These are phyloP conservation scores for Bugula neritina DNA, from an alignment of 2,888 invertebrate species.

Conservation along the genomic window DNA sequence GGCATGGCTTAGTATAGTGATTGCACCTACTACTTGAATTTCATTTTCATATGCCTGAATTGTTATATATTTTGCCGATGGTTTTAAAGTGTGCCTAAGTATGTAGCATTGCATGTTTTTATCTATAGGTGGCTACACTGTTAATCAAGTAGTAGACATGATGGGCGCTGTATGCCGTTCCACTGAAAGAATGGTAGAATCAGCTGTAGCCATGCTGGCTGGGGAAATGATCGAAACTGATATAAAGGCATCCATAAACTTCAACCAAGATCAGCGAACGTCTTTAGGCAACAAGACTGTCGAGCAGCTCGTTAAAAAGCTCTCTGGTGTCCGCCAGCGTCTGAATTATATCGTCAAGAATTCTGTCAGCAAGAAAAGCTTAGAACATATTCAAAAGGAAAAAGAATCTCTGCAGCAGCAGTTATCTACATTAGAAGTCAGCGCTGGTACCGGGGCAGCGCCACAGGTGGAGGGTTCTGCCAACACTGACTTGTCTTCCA, in stretches of 20 bases:
- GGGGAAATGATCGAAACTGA: constrained; percentile 25
- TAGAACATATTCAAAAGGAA: constrained; percentile 35
- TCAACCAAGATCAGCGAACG: constrained; percentile 9
- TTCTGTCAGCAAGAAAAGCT: neutral
- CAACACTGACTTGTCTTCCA: neutral
- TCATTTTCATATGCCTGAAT: too few species aligned
- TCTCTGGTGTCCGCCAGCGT: constrained; percentile 19
- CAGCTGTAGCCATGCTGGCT: constrained; percentile 22
- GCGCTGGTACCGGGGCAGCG: neutral
- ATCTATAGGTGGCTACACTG: neutral
- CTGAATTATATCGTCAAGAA: constrained; percentile 17
- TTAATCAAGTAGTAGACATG: neutral
- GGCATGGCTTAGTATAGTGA: too few species aligned
- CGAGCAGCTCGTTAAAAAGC: constrained; percentile 1
- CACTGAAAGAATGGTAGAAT: constrained; percentile 14
- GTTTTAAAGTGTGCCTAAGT: too few species aligned
- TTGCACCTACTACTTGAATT: too few species aligned
- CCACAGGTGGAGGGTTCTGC: neutral
- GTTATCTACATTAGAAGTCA: constrained; percentile 37
- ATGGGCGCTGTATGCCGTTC: neutral
- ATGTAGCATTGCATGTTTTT: neutral
- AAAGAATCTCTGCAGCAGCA: constrained; percentile 39
- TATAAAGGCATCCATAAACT: constrained; percentile 15
- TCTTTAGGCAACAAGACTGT: constrained; percentile 8
- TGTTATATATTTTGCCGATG: too few species aligned